Conservation (phyloP, 2,888 invertebrate species). For the Trypoxylon attenuatum region DNA sequence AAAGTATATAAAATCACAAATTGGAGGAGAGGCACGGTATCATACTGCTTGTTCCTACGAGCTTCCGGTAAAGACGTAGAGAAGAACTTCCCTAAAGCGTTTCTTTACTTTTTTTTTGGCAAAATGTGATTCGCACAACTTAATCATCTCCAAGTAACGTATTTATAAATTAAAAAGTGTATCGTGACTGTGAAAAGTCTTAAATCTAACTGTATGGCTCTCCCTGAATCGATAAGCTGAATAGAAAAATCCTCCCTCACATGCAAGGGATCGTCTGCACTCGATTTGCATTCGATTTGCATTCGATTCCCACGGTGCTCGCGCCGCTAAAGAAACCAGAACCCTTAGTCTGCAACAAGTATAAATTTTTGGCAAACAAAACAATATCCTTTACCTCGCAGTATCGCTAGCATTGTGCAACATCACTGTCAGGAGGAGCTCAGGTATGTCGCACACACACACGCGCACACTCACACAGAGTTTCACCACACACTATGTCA, state of each 20-base stretch:
- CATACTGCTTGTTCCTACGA: constrained; percentile 3
- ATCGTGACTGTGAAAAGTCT: constrained; percentile 26
- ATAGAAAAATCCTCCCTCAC: constrained; percentile 21
- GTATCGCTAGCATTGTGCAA: constrained; percentile 22
- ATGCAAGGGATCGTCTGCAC: constrained; percentile 1
- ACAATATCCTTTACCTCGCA: constrained; percentile 22
- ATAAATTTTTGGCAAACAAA: constrained; percentile 38
- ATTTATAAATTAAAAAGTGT: constrained; percentile 10
- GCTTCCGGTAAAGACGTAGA: neutral
- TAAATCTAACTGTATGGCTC: constrained; percentile 23
- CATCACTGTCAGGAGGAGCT: constrained; percentile 47
- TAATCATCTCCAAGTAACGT: constrained; percentile 18
- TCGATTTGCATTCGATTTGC: no score
- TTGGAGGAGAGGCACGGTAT: constrained; percentile 25
- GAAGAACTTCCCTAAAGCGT: constrained; percentile 7
- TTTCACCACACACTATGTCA: constrained; percentile 11
- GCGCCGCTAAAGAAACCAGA: constrained; percentile 11
- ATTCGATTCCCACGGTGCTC: no score
- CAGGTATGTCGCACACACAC: constrained; percentile 17
- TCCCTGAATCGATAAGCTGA: constrained; percentile 18
- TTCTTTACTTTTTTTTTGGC: neutral
- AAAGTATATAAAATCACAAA: constrained; percentile 35
- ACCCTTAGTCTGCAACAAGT: constrained; percentile 20
- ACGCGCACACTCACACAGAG: constrained; percentile 2
- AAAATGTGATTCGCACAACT: constrained; percentile 23